Evolutionary conservation across 2,797 vertebrate genomes (phyloP), one percentile per base, ranked within the genome.

Genomic region (Tadarida brasiliensis): DNA sequence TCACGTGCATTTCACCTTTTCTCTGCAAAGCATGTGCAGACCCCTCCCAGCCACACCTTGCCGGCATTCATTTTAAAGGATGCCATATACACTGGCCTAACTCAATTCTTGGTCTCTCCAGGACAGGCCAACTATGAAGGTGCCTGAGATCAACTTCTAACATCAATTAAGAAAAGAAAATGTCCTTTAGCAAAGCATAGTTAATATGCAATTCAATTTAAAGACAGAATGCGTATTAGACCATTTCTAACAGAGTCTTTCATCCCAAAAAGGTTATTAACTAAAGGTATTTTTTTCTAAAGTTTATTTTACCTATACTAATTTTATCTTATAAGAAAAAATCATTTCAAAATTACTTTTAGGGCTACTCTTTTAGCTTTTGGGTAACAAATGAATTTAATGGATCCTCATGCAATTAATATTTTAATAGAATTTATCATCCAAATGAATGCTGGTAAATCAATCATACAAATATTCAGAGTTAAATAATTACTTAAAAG

Each of bases 401-500:
- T 28, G 28, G 3, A 65, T 51, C 39, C 85, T 93, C 35, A 83
- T 20, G 26, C 17, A 93, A 70, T 51, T 91, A 87, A 76, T 54
- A 94, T 28, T 92, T 67, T 76, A 97, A 86, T 47, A 59, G 57
- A 94, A 30, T 89, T 76, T 4, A 95, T 83, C 78, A 77, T 82
- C 57, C 51, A 20, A 73, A 65, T 57, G 19, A 85, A 3, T 90
- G 54, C 63, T 39, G 89, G 33, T 61, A 96, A 93, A 82, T 57
- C 30, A 92, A 20, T 61, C 67, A 35, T 17, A 54, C 0, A 83
- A 67, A 94, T 90, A 90, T 22, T 83, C 33, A 82, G 89, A 95
- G 84, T 59, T 94, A 92, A 91, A 94, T 33, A 63, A 63, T 80
- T 90, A 95, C 9, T n/a, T 94, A 28, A 33, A 96, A 89, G 57